Evolutionary conservation across 2,113 vertebrate genomes (phyloP).

Genomic region (Alectura lathami): DNA sequence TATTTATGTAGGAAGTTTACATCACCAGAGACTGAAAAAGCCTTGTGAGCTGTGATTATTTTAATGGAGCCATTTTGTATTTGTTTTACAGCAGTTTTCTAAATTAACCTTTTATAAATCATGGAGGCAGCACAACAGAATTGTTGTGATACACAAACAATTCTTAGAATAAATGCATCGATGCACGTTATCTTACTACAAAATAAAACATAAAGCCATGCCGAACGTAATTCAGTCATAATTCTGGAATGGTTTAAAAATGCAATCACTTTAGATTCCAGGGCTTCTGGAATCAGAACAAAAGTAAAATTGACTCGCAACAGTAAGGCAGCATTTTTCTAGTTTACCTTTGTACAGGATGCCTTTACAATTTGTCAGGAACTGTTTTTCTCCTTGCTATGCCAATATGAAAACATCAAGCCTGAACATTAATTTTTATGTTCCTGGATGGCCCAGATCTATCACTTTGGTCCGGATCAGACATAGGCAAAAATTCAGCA

Average conservation of each 20-base stretch:
- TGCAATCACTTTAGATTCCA: background rate
- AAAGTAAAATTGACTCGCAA: background rate
- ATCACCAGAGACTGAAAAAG: background rate
- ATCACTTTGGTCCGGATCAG: background rate
- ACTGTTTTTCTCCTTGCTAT: background rate
- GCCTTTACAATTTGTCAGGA: background rate
- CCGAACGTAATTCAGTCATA: background rate
- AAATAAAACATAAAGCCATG: background rate
- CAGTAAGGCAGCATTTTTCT: background rate
- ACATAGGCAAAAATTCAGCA: background rate
- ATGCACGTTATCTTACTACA: background rate
- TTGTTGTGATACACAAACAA: background rate
- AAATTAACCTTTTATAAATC: background rate
- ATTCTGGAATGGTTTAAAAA: background rate
- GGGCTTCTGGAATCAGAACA: background rate
- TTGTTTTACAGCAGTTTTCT: background rate
- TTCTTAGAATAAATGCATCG: background rate
- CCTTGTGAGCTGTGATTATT: background rate
- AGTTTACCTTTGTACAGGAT: background rate
- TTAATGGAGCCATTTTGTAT: background rate
- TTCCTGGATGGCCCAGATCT: background rate
- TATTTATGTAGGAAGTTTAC: background rate
- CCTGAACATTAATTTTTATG: background rate
- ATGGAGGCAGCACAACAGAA: background rate
- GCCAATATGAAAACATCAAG: background rate